A percentile compares a stretch with the other conserved stretches of the same genome.
These are phyloP conservation scores for Numida meleagris DNA, from an alignment of 2,113 vertebrate genomes.

Conservation along the genomic window DNA sequence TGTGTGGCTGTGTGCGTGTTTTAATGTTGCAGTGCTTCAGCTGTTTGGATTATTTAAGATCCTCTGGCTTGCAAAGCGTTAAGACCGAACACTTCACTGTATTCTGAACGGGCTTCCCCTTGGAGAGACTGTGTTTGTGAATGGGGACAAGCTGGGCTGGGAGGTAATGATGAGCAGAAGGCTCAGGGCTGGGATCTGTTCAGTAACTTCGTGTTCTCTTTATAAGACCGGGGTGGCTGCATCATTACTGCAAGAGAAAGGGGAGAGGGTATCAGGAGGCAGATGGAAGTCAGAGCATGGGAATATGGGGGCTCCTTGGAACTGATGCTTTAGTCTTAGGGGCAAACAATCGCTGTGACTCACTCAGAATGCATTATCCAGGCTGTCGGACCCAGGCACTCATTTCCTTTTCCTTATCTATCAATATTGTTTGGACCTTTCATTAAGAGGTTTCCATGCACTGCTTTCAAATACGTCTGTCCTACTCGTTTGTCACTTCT, in stretches of 20 bases:
- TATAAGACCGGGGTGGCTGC: not conserved
- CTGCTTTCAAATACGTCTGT: not conserved
- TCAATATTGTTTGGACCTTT: not conserved
- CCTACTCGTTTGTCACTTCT: not conserved
- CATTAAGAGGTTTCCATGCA: not conserved
- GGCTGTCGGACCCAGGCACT: conserved; percentile 9
- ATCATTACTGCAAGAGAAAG: not conserved
- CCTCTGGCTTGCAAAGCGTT: not conserved
- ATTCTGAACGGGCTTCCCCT: not conserved
- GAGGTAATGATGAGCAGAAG: not conserved
- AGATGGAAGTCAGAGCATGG: not conserved
- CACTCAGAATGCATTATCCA: conserved; percentile 45
- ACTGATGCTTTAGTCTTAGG: not conserved
- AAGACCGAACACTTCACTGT: not conserved
- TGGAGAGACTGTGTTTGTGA: not conserved
- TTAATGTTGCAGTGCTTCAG: not conserved
- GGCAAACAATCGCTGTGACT: conserved; percentile 52
- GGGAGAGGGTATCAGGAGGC: not conserved
- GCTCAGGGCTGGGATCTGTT: not conserved
- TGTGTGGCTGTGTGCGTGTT: not conserved
- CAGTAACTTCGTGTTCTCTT: not conserved
- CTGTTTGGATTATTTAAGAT: not conserved
- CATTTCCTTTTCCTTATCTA: conserved; percentile 47
- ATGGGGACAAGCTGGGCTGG: not conserved
- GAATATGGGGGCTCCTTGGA: not conserved